These are phyloP conservation scores for Galaxea fascicularis DNA, from an alignment of 92 coral and sea anemone species.

Conservation along the genomic window DNA sequence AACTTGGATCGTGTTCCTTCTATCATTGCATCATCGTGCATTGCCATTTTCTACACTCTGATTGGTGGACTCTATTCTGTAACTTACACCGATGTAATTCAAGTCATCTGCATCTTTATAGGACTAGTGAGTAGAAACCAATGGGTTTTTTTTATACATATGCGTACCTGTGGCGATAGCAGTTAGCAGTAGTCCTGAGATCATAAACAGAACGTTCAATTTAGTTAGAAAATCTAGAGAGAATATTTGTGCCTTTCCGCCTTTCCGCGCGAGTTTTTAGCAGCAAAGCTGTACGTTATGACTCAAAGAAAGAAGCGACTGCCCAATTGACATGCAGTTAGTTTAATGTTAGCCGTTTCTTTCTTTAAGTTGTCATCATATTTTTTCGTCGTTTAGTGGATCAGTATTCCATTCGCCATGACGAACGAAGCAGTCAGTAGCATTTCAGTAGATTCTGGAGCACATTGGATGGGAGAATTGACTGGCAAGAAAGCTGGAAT, in stretches of 20 bases:
- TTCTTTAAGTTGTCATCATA: neutral
- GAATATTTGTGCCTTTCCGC: too few species aligned
- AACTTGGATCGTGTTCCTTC: constrained; percentile 71
- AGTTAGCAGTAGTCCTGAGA: too few species aligned
- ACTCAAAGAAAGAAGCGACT: too few species aligned
- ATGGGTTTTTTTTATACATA: too few species aligned
- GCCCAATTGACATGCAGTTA: too few species aligned
- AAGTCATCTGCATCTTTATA: constrained; percentile 84
- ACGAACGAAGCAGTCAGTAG: constrained; percentile 74
- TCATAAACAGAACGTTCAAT: too few species aligned
- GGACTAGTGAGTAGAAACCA: constrained; percentile 83
- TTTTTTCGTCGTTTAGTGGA: constrained; percentile 68
- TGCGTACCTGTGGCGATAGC: neutral
- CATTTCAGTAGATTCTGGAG: constrained; percentile 49
- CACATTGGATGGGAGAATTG: constrained; percentile 79
- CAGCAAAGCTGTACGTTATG: too few species aligned
- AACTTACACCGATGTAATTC: constrained; percentile 92
- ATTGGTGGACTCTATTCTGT: constrained; percentile 95
- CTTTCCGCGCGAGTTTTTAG: too few species aligned
- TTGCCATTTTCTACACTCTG: constrained; percentile 91
- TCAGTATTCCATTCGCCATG: constrained; percentile 92
- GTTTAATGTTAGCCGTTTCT: too few species aligned
- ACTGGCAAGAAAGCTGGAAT: constrained; percentile 59
- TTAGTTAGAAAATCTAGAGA: too few species aligned
- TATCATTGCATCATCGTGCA: constrained; percentile 76